Evolutionary conservation across 2,888 invertebrate genomes (phyloP).

Genomic region (Hirtodrosophila duncani): DNA sequence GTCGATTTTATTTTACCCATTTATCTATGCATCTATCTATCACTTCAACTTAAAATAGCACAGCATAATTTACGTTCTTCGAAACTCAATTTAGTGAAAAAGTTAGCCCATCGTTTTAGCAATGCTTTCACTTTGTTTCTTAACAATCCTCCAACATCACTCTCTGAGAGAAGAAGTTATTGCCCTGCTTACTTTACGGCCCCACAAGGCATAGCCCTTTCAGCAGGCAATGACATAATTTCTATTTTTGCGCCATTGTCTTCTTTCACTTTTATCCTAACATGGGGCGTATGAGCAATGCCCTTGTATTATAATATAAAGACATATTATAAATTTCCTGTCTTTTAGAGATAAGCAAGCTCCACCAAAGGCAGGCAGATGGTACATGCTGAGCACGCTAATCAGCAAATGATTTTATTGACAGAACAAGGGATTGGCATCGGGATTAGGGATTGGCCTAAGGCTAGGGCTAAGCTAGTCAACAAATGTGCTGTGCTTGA

Average conservation of each 20-base stretch:
- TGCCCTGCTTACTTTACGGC: too few relatives aligned
- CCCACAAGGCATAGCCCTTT: not conserved
- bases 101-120: too few relatives aligned
- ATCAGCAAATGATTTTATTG: slow-evolving; percentile 60
- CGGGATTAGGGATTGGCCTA: not conserved
- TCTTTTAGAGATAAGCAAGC: slow-evolving; percentile 49
- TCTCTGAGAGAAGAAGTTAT: slow-evolving; percentile 13
- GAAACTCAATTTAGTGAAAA: too few relatives aligned
- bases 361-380: slow-evolving; percentile 21
- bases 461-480: slow-evolving; percentile 6
- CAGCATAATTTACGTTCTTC: too few relatives aligned
- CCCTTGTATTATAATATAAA: slow-evolving; percentile 13
- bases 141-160: slow-evolving; percentile 19
- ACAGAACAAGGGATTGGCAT: slow-evolving; percentile 20
- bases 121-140: too few relatives aligned
- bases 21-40: too few relatives aligned
- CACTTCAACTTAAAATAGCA: too few relatives aligned
- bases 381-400: slow-evolving; percentile 42
- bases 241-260: slow-evolving; percentile 14
- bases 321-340: slow-evolving; percentile 58
- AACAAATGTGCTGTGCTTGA: slow-evolving; percentile 62
- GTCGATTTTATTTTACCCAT: too few relatives aligned
- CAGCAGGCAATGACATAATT: slow-evolving; percentile 53
- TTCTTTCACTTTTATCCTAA: not conserved
- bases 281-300: slow-evolving; percentile 40